Evolutionary conservation across 2,113 vertebrate species (phyloP), one percentile per base, ranked within the genome.

Genomic region (Oplegnathus fasciatus): DNA sequence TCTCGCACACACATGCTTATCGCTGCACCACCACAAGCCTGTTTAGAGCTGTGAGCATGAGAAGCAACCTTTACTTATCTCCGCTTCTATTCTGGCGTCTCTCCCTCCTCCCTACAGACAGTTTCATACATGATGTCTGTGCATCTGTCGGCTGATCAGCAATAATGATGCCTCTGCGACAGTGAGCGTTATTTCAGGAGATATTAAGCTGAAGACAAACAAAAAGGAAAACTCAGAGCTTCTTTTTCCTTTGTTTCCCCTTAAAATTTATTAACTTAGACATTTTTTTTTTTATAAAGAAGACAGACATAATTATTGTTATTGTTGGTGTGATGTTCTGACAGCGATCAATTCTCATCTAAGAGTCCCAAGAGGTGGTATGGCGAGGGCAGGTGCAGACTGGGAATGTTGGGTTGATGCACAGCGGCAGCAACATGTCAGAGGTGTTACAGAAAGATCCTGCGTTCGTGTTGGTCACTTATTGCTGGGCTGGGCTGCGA

Each of bases 401-500:
- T 40, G 65, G 81, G 78, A 78, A 80, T 28, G 86, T 30, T 57
- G 65, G 30, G 62, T 66, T 1, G 44, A 58, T 66, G 69, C 17
- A 44, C n/a, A 2, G 50, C 62, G 89, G 87, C 44, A 64, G 78
- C n/a, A 15, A 44, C 10, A 14, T 48, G 40, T 71, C 28, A 18
- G 71, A 80, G 46, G 78, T 44, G 76, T 40, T 46, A 32, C 10
- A 50, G 11, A 46, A 30, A 64, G 46, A 67, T 84, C 62, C 32
- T 1, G 18, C 34, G 20, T 44, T 66, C 2, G n/a, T 1, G 61
- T 72, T 37, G 75, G 79, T 94, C 89, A 92, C 61, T 93, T 90
- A 85, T 92, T 94, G 4, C 18, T 96, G 90, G 94, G 98, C 67
- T 96, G 96, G 28, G 98, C 93, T 9, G 97, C 97, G 78, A 98